A percentile compares a stretch with the other conserved stretches of the same genome.
phyloP scores from a whole-genome alignment of 2,113 vertebrate genomes.

The Eidolon helvum region DNA sequence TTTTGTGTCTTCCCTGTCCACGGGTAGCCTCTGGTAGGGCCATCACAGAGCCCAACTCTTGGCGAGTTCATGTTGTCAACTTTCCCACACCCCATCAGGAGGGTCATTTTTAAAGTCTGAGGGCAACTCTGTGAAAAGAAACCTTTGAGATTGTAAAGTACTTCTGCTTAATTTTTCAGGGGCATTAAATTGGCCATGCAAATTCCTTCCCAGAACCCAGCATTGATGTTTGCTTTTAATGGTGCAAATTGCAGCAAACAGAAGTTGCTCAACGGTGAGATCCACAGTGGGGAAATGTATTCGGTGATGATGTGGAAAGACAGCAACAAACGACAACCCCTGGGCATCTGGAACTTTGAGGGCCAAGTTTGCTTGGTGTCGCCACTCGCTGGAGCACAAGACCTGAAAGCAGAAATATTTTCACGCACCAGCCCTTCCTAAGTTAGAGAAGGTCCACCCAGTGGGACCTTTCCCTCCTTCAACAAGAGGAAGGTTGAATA shows the following conservation, averaged over 20 bases:
- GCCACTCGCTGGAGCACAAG: accelerated
- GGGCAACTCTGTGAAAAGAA: neutral
- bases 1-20: neutral
- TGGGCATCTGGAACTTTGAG: neutral
- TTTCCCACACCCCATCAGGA: neutral
- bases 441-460: no score
- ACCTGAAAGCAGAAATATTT: neutral
- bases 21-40: neutral
- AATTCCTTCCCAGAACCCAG: neutral
- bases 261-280: neutral
- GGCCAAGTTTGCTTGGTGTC: neutral
- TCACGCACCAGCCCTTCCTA: neutral
- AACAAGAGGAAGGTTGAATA: neutral
- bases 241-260: neutral
- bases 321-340: neutral
- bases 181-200: neutral
- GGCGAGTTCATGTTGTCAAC: neutral
- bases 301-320: neutral
- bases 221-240: neutral
- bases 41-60: neutral
- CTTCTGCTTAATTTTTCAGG: neutral
- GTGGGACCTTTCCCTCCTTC: neutral
- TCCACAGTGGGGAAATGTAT: neutral
- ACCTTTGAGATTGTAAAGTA: neutral
- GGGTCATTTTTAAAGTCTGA: neutral